phyloP scores from a whole-genome alignment of 1,140 invertebrate species.

The Pogonomyrmex californicus region DNA sequence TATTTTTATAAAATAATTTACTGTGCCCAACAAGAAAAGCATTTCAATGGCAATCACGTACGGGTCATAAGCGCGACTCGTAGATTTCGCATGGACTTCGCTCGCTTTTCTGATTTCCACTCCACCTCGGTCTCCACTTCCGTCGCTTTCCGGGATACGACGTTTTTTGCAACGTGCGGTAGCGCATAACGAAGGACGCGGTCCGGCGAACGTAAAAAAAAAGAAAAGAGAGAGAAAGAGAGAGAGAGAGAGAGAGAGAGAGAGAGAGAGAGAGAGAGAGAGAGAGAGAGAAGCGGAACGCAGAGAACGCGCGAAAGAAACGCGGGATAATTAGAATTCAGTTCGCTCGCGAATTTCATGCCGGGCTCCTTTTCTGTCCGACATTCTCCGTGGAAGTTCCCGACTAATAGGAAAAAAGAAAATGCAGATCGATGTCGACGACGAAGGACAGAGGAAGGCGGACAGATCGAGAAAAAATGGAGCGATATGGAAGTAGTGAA shows the following conservation, averaged over 20 bases:
- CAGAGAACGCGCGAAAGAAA: conserved; percentile 49
- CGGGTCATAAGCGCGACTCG: conserved; percentile 32
- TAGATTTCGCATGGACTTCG: background rate
- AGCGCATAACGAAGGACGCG: conserved; percentile 57
- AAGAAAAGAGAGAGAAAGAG: background rate
- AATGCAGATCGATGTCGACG: conserved; percentile 48
- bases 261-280: background rate
- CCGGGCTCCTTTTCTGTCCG: conserved; percentile 27
- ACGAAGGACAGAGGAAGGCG: background rate
- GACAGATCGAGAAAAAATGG: conserved; percentile 36
- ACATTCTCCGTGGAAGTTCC: conserved; percentile 46
- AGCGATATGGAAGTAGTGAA: background rate
- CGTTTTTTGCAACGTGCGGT: conserved; percentile 38
- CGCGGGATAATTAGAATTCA: conserved; percentile 61
- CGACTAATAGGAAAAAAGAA: conserved; percentile 11
- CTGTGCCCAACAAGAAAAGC: background rate
- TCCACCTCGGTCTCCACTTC: conserved; percentile 1
- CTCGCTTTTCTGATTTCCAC: conserved; percentile 35
- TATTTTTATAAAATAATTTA: conserved; percentile 25
- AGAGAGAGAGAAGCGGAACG: conserved; percentile 12
- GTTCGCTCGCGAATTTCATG: conserved; percentile 57
- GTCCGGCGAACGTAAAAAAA: background rate
- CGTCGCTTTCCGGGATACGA: background rate
- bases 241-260: background rate
- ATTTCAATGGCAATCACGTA: conserved; percentile 50